A percentile compares a stretch with the other conserved stretches of the same genome.
These are phyloP conservation scores for Dryobota labecula DNA, from an alignment of 2,888 invertebrate species.

Conservation along the genomic window DNA sequence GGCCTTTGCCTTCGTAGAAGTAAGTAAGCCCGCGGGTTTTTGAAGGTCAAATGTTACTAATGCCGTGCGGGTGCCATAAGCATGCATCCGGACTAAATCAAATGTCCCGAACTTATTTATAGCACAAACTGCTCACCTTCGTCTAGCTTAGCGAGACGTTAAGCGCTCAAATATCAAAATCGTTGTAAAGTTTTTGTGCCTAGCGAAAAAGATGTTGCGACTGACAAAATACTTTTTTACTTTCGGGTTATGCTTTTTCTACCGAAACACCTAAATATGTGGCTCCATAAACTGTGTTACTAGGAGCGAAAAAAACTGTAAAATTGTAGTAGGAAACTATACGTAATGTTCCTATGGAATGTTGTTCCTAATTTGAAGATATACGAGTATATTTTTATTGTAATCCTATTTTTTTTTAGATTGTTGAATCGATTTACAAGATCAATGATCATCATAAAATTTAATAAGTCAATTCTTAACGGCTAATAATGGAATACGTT, in stretches of 20 bases:
- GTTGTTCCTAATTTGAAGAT: slow-evolving; percentile 46
- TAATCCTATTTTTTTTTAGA: slow-evolving; percentile 25
- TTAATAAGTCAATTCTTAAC: slow-evolving; percentile 18
- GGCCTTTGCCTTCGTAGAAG: not conserved
- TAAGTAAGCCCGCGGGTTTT: not conserved
- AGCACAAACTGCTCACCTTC: not conserved
- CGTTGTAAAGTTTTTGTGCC: not conserved
- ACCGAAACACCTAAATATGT: not conserved
- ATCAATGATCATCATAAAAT: slow-evolving; percentile 25
- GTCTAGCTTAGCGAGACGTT: slow-evolving; percentile 15
- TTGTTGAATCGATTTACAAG: slow-evolving; percentile 43
- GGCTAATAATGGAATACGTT: not conserved
- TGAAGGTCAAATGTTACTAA: not conserved
- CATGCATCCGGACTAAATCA: too few species aligned
- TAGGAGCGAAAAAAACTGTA: slow-evolving; percentile 15
- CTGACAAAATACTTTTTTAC: not conserved
- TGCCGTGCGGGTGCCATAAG: not conserved
- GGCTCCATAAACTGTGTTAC: not conserved
- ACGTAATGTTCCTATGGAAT: slow-evolving; percentile 60
- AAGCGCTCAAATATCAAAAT: slow-evolving; percentile 17
- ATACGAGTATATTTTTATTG: not conserved
- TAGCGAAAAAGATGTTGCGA: not conserved
- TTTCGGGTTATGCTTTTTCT: not conserved
- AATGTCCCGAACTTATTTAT: not conserved
- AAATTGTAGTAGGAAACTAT: slow-evolving; percentile 7